These are phyloP conservation scores for Phrynocephalus vlangalii DNA, from an alignment of 2,797 vertebrate species.

Conservation along the genomic window DNA sequence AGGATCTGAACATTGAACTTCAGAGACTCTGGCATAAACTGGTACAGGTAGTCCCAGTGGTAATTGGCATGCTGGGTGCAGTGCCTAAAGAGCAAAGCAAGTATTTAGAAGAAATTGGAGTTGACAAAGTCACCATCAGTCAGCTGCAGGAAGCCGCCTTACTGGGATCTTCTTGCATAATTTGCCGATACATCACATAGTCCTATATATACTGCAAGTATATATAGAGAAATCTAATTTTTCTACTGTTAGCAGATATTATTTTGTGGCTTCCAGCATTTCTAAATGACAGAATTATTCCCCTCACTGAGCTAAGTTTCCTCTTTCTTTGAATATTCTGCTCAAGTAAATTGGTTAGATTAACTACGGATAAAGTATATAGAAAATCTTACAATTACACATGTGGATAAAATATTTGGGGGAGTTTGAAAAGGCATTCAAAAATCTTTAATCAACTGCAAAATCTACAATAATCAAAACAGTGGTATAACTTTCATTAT, in stretches of 20 bases:
- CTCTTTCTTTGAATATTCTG: conserved; percentile 22
- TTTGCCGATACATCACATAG: too few relatives aligned
- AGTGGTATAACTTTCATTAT: not conserved
- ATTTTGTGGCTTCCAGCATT: conserved; percentile 29
- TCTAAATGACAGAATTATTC: conserved; percentile 18
- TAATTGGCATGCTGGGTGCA: too few relatives aligned
- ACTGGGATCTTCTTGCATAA: too few relatives aligned
- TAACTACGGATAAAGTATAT: not conserved
- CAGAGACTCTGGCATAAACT: too few relatives aligned
- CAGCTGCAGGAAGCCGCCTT: too few relatives aligned
- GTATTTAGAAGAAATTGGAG: too few relatives aligned
- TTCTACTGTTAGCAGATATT: conserved; percentile 19
- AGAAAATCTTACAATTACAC: not conserved
- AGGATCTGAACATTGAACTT: too few relatives aligned
- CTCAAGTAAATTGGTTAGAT: conserved; percentile 29
- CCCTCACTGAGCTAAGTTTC: not conserved
- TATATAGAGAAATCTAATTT: conserved; percentile 41
- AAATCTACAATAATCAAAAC: not conserved
- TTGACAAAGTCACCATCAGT: too few relatives aligned
- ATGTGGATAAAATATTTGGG: not conserved
- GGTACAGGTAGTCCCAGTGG: too few relatives aligned
- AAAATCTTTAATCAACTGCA: conserved; percentile 6
- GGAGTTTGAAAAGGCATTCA: not conserved
- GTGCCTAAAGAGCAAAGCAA: too few relatives aligned
- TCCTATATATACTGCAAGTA: conserved; percentile 1